These are phyloP conservation scores for Sicus ferrugineus DNA, from an alignment of 2,888 invertebrate genomes.

Conservation along the genomic window DNA sequence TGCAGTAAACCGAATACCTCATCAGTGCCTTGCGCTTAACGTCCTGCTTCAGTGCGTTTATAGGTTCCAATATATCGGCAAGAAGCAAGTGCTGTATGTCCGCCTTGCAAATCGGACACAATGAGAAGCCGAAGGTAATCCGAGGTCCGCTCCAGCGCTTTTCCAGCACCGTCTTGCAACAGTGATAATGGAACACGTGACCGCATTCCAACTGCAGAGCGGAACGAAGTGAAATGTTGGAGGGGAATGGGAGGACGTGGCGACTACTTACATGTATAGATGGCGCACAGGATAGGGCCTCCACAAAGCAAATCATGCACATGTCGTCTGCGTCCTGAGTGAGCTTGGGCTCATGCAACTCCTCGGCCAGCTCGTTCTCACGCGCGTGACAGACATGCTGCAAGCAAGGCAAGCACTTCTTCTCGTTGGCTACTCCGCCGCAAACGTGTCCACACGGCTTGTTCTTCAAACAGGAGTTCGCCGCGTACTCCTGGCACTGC, in stretches of 20 bases:
- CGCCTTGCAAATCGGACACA: constrained; percentile 95
- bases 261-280: constrained; percentile 81
- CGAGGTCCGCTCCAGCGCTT: constrained; percentile 94
- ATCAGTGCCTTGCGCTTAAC: constrained; percentile 93
- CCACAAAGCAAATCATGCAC: constrained; percentile 99
- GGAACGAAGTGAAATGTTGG: neutral
- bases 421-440: constrained; percentile 90
- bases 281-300: constrained; percentile 94
- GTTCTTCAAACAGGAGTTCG: constrained; percentile 80
- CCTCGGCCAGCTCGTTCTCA: constrained; percentile 60
- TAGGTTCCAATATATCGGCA: constrained; percentile 79
- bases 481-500: constrained; percentile 82
- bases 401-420: constrained; percentile 86
- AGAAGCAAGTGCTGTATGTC: constrained; percentile 86
- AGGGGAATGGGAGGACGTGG: too few relatives aligned
- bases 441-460: constrained; percentile 91
- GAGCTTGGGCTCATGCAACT: constrained; percentile 66
- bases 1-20: constrained; percentile 67
- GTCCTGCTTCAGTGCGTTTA: constrained; percentile 84
- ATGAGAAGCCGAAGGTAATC: constrained; percentile 94
- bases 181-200: constrained; percentile 95
- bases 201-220: constrained; percentile 81
- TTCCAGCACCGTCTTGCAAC: constrained; percentile 83
- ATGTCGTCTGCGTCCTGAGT: constrained; percentile 98
- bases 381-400: constrained; percentile 77